Conservation (phyloP, 37 sponge, comb jelly and placozoan genomes). For the Chondrosia reniformis region DNA sequence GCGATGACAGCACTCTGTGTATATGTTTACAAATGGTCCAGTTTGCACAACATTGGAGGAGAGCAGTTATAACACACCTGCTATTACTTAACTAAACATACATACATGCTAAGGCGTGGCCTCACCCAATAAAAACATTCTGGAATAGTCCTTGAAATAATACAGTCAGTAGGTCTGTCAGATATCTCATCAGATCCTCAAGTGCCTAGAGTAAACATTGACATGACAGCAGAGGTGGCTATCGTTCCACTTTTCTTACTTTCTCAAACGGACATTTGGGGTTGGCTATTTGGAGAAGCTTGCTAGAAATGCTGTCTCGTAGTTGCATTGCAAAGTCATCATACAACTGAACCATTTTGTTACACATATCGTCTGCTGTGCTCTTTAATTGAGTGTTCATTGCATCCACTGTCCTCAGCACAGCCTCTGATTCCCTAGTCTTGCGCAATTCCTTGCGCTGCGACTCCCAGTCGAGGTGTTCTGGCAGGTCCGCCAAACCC, state of each 20-base stretch:
- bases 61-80: no score
- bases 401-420: background rate
- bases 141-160: background rate
- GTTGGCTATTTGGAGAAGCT: background rate
- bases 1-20: no score
- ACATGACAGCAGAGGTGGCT: no score
- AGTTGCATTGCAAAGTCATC: background rate
- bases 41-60: no score
- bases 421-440: background rate
- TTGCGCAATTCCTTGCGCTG: background rate
- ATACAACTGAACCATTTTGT: constrained; percentile 4
- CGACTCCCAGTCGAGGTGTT: background rate
- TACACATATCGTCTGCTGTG: constrained; percentile 9
- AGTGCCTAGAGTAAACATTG: background rate
- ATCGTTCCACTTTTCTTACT: no score
- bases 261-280: background rate
- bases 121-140: background rate
- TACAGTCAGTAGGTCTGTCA: constrained; percentile 5
- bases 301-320: background rate
- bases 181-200: background rate
- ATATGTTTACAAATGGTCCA: no score
- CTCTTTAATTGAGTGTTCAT: background rate
- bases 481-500: background rate
- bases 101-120: background rate
- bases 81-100: background rate